phyloP scores from a whole-genome alignment of 2,888 invertebrate species.

The Chrysomela aeneicollis region DNA sequence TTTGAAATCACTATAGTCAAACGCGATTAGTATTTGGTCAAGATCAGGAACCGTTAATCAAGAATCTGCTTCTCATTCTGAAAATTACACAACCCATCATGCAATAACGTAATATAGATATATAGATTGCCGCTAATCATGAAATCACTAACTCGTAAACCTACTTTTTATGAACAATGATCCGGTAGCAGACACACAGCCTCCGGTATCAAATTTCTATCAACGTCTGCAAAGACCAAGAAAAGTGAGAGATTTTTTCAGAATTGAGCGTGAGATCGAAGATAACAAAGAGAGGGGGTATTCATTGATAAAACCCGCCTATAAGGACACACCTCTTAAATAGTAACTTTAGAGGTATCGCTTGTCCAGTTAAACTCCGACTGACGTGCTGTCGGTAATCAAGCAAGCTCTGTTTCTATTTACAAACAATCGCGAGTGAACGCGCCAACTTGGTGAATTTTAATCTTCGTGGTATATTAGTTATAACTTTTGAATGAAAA shows the following conservation, averaged over 20 bases:
- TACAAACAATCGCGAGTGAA: constrained; percentile 35
- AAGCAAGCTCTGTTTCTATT: constrained; percentile 34
- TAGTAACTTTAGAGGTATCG: constrained; percentile 41
- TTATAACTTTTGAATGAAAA: not conserved
- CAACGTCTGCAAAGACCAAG: constrained; percentile 10
- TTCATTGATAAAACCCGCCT: constrained; percentile 43
- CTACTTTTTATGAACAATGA: not conserved
- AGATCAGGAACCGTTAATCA: no score
- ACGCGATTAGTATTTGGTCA: no score
- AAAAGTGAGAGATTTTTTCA: constrained; percentile 22
- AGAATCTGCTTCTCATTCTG: not conserved
- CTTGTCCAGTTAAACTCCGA: constrained; percentile 42
- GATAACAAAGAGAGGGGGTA: constrained; percentile 24
- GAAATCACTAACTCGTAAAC: constrained; percentile 2
- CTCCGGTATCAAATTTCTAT: constrained; percentile 19
- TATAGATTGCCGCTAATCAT: not conserved
- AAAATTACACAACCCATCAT: not conserved
- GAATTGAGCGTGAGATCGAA: constrained; percentile 25
- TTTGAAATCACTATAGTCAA: no score
- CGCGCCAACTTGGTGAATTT: constrained; percentile 27
- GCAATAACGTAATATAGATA: not conserved
- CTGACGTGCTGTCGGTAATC: constrained; percentile 40
- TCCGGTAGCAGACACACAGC: not conserved
- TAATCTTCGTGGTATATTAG: not conserved
- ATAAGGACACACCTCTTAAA: constrained; percentile 43